phyloP scores from a whole-genome alignment of 2,888 invertebrate genomes.

The Hydroisotoma schaefferi region DNA sequence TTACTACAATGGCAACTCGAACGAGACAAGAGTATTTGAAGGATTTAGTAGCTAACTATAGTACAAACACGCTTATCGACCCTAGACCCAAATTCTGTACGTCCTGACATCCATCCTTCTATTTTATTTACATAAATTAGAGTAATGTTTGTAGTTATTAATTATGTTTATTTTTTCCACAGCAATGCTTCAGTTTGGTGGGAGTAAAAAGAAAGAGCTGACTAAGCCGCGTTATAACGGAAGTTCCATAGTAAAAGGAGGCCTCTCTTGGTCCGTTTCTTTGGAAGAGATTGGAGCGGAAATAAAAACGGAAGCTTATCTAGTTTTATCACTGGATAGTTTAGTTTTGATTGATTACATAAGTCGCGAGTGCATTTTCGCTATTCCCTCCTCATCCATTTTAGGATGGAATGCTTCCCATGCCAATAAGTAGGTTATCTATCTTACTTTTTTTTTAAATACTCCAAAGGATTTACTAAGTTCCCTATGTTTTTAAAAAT shows the following conservation, averaged over 20 bases:
- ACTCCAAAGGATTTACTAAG: neutral
- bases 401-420: slow-evolving; percentile 66
- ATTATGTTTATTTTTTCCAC: slow-evolving; percentile 49
- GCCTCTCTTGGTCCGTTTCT: slow-evolving; percentile 78
- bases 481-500: too few relatives aligned
- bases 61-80: slow-evolving; percentile 72
- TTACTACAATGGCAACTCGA: slow-evolving; percentile 92
- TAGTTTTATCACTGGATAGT: slow-evolving; percentile 83
- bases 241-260: slow-evolving; percentile 69
- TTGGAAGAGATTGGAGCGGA: slow-evolving; percentile 65
- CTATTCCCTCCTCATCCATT: slow-evolving; percentile 76
- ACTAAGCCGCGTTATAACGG: slow-evolving; percentile 68
- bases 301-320: slow-evolving; percentile 67
- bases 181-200: slow-evolving; percentile 72
- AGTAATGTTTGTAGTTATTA: slow-evolving; percentile 1
- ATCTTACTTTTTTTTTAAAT: slow-evolving; percentile 3
- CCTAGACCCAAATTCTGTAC: slow-evolving; percentile 82
- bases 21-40: slow-evolving; percentile 93
- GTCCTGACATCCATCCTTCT: slow-evolving; percentile 51
- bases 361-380: slow-evolving; percentile 77
- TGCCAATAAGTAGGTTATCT: slow-evolving; percentile 55
- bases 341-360: slow-evolving; percentile 81
- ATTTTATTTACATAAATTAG: slow-evolving; percentile 6
- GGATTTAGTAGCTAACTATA: slow-evolving; percentile 81
- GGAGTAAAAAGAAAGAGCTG: slow-evolving; percentile 71